phyloP scores from a whole-genome alignment of 2,888 invertebrate genomes.

The Nomada ruficornis region DNA sequence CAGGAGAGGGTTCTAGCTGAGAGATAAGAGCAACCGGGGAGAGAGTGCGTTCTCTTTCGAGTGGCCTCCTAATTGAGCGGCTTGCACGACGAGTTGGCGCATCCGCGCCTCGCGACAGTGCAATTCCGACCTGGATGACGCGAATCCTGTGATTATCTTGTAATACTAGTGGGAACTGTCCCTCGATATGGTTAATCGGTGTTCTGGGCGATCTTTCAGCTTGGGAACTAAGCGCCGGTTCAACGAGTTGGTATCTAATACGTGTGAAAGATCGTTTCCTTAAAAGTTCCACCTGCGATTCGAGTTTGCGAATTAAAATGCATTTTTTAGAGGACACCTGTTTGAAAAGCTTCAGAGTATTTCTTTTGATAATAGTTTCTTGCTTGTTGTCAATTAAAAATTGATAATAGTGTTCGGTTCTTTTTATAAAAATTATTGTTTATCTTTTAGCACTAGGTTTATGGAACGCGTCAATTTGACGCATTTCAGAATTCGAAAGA shows the following conservation, averaged over 20 bases:
- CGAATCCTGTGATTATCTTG: slow-evolving; percentile 54
- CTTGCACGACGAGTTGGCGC: slow-evolving; percentile 53
- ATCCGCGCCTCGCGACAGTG: slow-evolving; percentile 33
- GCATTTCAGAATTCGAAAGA: no score
- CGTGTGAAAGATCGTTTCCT: no score
- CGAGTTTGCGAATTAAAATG: no score
- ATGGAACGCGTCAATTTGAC: no score
- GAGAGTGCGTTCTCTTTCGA: slow-evolving; percentile 67
- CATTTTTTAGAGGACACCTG: background rate
- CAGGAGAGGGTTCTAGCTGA: slow-evolving; percentile 39
- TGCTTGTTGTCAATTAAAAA: no score
- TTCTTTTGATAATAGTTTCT: no score
- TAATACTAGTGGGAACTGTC: slow-evolving; percentile 27
- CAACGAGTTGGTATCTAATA: no score
- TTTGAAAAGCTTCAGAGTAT: no score
- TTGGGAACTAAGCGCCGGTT: background rate
- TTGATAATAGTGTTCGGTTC: no score
- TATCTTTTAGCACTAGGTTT: no score
- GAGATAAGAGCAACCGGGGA: slow-evolving; percentile 48
- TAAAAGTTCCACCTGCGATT: no score
- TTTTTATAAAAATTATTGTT: no score
- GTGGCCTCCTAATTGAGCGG: slow-evolving; percentile 75
- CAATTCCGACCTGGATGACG: slow-evolving; percentile 53
- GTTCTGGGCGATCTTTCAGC: background rate
- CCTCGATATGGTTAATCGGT: slow-evolving; percentile 21